phyloP scores from a whole-genome alignment of 2,113 vertebrate species.

The Uropsilus gracilis region DNA sequence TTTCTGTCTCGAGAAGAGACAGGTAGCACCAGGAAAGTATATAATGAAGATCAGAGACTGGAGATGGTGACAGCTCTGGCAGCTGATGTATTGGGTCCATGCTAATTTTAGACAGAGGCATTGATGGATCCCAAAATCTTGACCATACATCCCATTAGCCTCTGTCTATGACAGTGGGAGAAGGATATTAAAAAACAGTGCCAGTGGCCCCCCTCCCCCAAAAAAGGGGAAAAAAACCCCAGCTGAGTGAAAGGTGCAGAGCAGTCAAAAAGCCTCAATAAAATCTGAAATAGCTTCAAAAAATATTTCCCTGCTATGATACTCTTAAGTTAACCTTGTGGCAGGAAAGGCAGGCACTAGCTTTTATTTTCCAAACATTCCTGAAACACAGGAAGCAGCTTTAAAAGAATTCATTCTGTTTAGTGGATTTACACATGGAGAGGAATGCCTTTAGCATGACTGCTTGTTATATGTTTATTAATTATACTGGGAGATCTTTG shows the following conservation, averaged over 20 bases:
- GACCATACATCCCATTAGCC: conserved; percentile 99
- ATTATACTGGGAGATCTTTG: conserved; percentile 5
- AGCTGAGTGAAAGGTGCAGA: conserved; percentile 86
- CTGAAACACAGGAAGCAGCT: conserved; percentile 30
- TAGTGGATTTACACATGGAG: neutral
- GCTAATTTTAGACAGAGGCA: conserved; percentile 95
- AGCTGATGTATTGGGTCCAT: conserved; percentile 96
- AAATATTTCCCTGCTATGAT: conserved; percentile 85
- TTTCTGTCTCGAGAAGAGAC: conserved; percentile 81
- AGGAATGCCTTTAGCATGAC: conserved; percentile 17
- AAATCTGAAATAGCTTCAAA: conserved; percentile 87
- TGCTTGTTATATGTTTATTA: conserved; percentile 31
- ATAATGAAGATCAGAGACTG: conserved; percentile 93
- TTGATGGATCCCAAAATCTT: conserved; percentile 99
- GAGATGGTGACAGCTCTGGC: conserved; percentile 96
- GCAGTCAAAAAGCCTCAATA: conserved; percentile 85
- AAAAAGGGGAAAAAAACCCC: conserved; percentile 57
- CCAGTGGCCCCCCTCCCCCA: conserved; percentile 80
- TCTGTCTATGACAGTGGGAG: conserved; percentile 96
- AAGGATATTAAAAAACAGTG: conserved; percentile 90
- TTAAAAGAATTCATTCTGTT: conserved; percentile 46
- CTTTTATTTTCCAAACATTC: conserved; percentile 66
- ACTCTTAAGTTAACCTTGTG: conserved; percentile 90
- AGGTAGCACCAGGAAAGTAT: conserved; percentile 85
- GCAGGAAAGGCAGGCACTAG: conserved; percentile 68